Evolutionary conservation across 2,113 vertebrate species (phyloP).

Genomic region (Orycteropus afer): DNA sequence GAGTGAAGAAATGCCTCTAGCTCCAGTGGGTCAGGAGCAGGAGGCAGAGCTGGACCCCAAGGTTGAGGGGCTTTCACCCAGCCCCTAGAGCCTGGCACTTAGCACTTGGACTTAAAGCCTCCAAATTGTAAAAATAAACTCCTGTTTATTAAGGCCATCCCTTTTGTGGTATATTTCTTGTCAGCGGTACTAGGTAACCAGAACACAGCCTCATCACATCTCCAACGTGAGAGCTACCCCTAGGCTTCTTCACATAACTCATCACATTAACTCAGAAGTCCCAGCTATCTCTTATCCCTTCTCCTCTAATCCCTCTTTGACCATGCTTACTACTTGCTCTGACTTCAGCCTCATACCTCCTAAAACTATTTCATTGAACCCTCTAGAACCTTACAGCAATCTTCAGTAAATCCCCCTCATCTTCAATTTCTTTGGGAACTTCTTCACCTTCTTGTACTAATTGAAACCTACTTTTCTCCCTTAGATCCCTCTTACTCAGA

Average conservation of each 20-base stretch:
- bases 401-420: not conserved
- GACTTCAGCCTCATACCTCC: not conserved
- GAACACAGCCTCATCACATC: not conserved
- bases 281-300: not conserved
- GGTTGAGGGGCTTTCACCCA: too few relatives aligned
- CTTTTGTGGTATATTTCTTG: too few relatives aligned
- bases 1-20: too few relatives aligned
- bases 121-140: too few relatives aligned
- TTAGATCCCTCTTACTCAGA: not conserved
- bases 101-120: too few relatives aligned
- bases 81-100: too few relatives aligned
- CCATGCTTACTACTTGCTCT: not conserved
- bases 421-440: not conserved
- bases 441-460: not conserved
- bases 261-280: not conserved
- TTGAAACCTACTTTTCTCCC: not conserved
- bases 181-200: too few relatives aligned
- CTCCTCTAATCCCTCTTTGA: not conserved
- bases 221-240: not conserved
- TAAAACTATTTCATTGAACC: not conserved
- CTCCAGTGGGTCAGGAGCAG: too few relatives aligned
- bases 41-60: too few relatives aligned
- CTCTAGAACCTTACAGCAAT: not conserved
- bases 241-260: not conserved
- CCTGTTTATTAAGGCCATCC: too few relatives aligned